These are phyloP conservation scores for Enteromius viviparus DNA, from an alignment of 2,797 vertebrate species.

Conservation along the genomic window DNA sequence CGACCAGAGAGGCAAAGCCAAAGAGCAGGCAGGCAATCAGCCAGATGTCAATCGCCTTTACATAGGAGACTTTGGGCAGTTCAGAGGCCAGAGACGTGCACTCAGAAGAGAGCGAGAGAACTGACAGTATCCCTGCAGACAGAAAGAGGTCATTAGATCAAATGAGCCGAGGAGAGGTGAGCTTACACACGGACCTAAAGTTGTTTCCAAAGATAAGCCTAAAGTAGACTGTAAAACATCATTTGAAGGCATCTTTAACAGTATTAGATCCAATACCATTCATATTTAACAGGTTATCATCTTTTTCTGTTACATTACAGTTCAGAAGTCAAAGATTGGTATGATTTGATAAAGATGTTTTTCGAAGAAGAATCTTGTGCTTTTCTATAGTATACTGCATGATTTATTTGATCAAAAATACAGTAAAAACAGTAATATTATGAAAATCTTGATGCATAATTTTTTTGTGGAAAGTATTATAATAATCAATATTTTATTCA, in stretches of 20 bases:
- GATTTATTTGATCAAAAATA: not conserved
- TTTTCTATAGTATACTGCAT: not conserved
- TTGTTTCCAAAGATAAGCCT: not conserved
- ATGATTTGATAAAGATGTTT: not conserved
- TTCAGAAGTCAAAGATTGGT: not conserved
- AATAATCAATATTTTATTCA: not conserved
- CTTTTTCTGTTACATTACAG: not conserved
- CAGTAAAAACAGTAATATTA: not conserved
- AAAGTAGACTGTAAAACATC: not conserved
- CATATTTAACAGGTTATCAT: not conserved
- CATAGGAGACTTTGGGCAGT: constrained; percentile 97
- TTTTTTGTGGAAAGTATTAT: not conserved
- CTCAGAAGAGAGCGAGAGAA: constrained; percentile 97
- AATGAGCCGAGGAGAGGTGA: constrained; percentile 13
- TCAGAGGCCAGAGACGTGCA: constrained; percentile 95
- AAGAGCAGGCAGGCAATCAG: constrained; percentile 98
- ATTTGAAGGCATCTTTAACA: no score
- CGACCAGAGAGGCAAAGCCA: constrained; percentile 95
- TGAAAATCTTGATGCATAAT: not conserved
- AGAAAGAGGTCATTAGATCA: constrained; percentile 26
- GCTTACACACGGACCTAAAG: constrained; percentile 6
- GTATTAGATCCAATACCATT: not conserved
- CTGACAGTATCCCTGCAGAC: constrained; percentile 91
- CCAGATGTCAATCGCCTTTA: constrained; percentile 98
- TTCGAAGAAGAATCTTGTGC: not conserved